Evolutionary conservation across 2,888 invertebrate genomes (phyloP).

Genomic region (Lasioglossum pauxillum): DNA sequence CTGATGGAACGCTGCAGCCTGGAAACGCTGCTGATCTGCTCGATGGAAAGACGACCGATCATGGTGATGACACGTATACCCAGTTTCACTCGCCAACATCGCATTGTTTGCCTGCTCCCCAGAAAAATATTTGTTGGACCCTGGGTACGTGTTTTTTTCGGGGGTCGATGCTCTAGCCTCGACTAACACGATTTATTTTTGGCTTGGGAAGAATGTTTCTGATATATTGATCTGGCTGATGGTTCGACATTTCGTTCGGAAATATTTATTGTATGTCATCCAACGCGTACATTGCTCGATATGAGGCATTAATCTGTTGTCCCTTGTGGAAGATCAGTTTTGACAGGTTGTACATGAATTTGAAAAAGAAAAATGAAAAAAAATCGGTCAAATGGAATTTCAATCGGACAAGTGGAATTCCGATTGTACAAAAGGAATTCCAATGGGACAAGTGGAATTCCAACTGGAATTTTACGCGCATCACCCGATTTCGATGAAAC

Average conservation of each 20-base stretch:
- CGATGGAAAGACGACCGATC: not conserved
- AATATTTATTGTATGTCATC: not conserved
- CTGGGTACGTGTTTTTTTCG: not conserved
- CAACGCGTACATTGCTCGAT: not conserved
- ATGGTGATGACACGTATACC: not conserved
- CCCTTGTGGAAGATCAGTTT: not conserved
- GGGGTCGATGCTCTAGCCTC: not conserved
- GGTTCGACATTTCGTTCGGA: not conserved
- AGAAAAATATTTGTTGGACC: not conserved
- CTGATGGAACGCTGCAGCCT: conserved; percentile 5
- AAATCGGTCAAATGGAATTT: too few relatives aligned
- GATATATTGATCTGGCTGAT: not conserved
- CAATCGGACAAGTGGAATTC: too few relatives aligned
- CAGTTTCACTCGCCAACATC: not conserved
- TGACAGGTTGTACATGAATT: not conserved
- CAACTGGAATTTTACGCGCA: too few relatives aligned
- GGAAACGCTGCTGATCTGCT: not conserved
- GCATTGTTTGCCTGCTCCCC: not conserved
- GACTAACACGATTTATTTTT: not conserved
- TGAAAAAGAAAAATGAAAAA: too few relatives aligned
- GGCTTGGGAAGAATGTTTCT: not conserved
- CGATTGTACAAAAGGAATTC: too few relatives aligned
- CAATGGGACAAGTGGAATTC: too few relatives aligned
- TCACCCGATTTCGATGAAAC: too few relatives aligned
- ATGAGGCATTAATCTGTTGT: not conserved